Conservation (phyloP, 1,140 invertebrate genomes). For the Diabrotica undecimpunctata region DNA sequence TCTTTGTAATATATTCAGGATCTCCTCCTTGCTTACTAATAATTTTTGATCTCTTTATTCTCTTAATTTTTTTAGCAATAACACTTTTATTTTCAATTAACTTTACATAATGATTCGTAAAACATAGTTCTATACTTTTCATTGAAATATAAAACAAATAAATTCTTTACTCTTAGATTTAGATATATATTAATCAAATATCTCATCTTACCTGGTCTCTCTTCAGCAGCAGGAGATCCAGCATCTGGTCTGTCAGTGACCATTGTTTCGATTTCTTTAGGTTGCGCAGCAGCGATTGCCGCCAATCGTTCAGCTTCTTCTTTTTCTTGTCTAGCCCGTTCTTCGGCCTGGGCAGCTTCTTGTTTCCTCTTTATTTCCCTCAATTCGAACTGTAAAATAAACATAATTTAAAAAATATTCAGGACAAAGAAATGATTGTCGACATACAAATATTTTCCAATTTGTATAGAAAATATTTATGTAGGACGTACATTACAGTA, state of each 20-base stretch:
- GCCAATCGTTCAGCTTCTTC: slow-evolving; percentile 67
- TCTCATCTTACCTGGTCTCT: slow-evolving; percentile 40
- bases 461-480: too few relatives aligned
- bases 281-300: slow-evolving; percentile 47
- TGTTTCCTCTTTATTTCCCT: slow-evolving; percentile 90
- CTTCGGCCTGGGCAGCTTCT: slow-evolving; percentile 73
- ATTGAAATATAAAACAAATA: neutral
- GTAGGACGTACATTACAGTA: too few relatives aligned
- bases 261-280: slow-evolving; percentile 47
- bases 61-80: too few relatives aligned
- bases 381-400: slow-evolving; percentile 81
- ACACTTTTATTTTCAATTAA: too few relatives aligned
- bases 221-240: slow-evolving; percentile 43
- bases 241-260: slow-evolving; percentile 50
- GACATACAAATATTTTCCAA: too few relatives aligned
- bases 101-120: neutral
- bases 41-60: too few relatives aligned
- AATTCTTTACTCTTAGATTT: neutral
- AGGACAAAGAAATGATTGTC: too few relatives aligned
- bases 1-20: too few relatives aligned
- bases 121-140: neutral
- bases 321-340: slow-evolving; percentile 64
- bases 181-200: slow-evolving; percentile 7
- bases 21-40: too few relatives aligned
- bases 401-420: neutral